Conservation (phyloP, 2,888 invertebrate species). For the Bembecia ichneumoniformis region DNA sequence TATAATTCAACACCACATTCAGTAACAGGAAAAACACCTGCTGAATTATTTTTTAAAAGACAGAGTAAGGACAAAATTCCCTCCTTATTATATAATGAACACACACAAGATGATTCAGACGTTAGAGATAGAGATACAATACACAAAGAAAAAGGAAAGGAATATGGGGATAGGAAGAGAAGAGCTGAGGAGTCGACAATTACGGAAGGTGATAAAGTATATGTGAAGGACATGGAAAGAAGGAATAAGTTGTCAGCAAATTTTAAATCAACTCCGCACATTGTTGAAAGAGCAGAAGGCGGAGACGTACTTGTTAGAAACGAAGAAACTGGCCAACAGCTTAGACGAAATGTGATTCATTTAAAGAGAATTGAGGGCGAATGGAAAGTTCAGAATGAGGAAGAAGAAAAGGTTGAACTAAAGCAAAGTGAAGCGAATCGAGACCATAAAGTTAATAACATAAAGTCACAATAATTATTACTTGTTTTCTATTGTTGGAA, state of each 20-base stretch:
- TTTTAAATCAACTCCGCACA: slow-evolving; percentile 1
- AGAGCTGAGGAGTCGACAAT: background rate
- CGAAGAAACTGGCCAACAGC: background rate
- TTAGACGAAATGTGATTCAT: background rate
- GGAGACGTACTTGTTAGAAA: background rate
- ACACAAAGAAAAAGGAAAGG: slow-evolving; percentile 7
- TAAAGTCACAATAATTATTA: too few relatives aligned
- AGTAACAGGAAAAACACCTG: slow-evolving; percentile 10
- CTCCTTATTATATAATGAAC: slow-evolving; percentile 1
- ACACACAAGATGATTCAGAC: slow-evolving; percentile 3
- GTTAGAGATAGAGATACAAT: slow-evolving; percentile 7
- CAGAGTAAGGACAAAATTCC: slow-evolving; percentile 12
- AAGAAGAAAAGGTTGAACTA: too few relatives aligned
- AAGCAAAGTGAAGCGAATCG: too few relatives aligned
- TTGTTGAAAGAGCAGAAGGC: background rate
- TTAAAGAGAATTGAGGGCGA: slow-evolving; percentile 1
- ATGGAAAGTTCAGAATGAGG: slow-evolving; percentile 1
- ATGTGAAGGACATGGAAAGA: slow-evolving; percentile 2
- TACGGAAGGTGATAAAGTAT: slow-evolving; percentile 4
- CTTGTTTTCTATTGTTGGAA: too few relatives aligned
- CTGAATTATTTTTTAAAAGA: slow-evolving; percentile 10
- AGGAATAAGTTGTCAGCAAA: too few relatives aligned
- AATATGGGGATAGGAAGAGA: background rate
- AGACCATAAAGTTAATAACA: too few relatives aligned
- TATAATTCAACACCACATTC: slow-evolving; percentile 10